Evolutionary conservation across 2,888 invertebrate species (phyloP).

Genomic region (Lamellibrachia satsuma): DNA sequence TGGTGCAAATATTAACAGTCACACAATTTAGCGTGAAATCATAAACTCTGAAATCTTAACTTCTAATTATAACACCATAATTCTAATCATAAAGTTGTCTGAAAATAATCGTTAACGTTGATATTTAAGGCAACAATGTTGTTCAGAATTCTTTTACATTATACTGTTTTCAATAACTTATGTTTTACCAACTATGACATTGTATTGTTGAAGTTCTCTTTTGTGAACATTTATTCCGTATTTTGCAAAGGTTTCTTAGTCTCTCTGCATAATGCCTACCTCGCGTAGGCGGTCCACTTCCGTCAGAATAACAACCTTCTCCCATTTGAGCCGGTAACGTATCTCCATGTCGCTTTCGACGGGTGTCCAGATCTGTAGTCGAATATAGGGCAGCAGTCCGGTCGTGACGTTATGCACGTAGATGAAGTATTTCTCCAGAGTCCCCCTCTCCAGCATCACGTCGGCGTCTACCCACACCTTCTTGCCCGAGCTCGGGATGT

Average conservation of each 20-base stretch:
- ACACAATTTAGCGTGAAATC: too few relatives aligned
- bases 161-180: too few relatives aligned
- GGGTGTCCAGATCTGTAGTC: conserved; percentile 42
- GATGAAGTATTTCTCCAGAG: conserved; percentile 34
- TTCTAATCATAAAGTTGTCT: too few relatives aligned
- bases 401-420: conserved; percentile 35
- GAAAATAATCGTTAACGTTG: too few relatives aligned
- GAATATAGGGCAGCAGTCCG: neutral
- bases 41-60: too few relatives aligned
- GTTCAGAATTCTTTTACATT: too few relatives aligned
- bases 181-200: neutral
- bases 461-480: conserved; percentile 41
- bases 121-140: too few relatives aligned
- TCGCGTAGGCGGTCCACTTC: neutral
- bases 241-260: neutral
- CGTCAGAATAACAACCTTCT: neutral
- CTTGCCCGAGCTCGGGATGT: conserved; percentile 33
- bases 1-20: too few relatives aligned
- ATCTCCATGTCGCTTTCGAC: conserved; percentile 21
- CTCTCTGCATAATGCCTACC: neutral
- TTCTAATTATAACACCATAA: too few relatives aligned
- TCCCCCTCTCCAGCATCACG: conserved; percentile 35
- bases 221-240: too few relatives aligned
- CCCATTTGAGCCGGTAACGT: neutral
- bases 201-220: too few relatives aligned